phyloP scores from a whole-genome alignment of 2,888 invertebrate species.

The Amblyteles armatorius region DNA sequence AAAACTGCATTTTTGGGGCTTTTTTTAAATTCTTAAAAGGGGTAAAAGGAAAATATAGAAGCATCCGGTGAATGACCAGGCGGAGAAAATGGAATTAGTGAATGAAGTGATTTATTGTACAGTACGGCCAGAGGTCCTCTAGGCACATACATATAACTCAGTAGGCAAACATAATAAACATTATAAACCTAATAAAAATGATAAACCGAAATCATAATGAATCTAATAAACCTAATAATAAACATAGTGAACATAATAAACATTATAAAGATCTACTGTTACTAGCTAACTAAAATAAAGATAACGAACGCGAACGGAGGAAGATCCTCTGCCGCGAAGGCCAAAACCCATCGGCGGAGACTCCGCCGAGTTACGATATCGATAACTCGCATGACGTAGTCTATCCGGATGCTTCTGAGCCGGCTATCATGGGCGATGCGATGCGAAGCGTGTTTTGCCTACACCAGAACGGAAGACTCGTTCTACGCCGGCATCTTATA shows the following conservation, averaged over 20 bases:
- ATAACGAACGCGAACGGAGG: neutral
- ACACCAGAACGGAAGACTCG: conserved; percentile 51
- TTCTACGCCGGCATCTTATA: conserved; percentile 32
- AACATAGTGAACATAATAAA: too few species aligned
- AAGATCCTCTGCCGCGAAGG: conserved; percentile 13
- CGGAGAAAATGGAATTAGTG: neutral
- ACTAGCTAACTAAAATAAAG: too few species aligned
- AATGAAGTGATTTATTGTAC: too few species aligned
- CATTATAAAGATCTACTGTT: too few species aligned
- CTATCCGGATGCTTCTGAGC: conserved; percentile 26
- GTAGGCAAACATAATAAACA: too few species aligned
- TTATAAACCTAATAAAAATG: too few species aligned
- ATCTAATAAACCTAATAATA: too few species aligned
- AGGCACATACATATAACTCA: too few species aligned
- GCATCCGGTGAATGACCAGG: neutral
- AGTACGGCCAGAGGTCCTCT: too few species aligned
- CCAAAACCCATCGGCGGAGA: conserved; percentile 30
- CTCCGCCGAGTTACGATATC: conserved; percentile 78
- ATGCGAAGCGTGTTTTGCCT: conserved; percentile 58
- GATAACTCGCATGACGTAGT: conserved; percentile 73
- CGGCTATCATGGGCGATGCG: conserved; percentile 23
- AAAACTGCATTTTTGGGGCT: too few species aligned
- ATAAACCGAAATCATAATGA: too few species aligned
- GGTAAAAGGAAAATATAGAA: conserved; percentile 19
- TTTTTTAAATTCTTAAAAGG: neutral